A percentile compares a stretch with the other conserved stretches of the same genome.
Evolutionary conservation across 1,140 invertebrate genomes (phyloP).

Genomic region (Drusus annulatus): DNA sequence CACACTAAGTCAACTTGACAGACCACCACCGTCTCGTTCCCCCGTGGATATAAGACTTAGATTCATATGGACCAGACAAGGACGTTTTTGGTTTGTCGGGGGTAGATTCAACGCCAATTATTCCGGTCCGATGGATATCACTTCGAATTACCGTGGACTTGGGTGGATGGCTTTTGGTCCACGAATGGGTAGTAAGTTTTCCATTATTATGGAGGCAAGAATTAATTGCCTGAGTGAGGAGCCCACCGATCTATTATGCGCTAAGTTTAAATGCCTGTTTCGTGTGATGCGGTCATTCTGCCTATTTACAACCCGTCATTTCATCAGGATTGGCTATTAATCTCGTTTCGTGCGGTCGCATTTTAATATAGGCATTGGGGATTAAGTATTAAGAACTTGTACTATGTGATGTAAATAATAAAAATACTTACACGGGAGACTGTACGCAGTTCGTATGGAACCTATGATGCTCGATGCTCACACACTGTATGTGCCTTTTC

Average conservation of each 20-base stretch:
- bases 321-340: neutral
- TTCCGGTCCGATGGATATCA: constrained; percentile 56
- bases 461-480: too few relatives aligned
- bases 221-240: constrained; percentile 57
- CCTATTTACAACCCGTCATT: constrained; percentile 20
- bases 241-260: constrained; percentile 34
- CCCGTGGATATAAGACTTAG: neutral
- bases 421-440: too few relatives aligned
- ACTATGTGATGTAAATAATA: too few relatives aligned
- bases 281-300: constrained; percentile 25
- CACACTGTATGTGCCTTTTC: too few relatives aligned
- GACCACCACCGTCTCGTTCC: constrained; percentile 21
- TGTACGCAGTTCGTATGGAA: too few relatives aligned
- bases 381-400: too few relatives aligned
- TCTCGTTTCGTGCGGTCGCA: neutral
- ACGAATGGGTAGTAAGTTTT: constrained; percentile 56
- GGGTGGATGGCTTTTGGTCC: constrained; percentile 55
- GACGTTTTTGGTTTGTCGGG: neutral
- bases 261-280: constrained; percentile 18
- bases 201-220: constrained; percentile 58
- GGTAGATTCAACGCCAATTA: constrained; percentile 52
- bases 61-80: constrained; percentile 14
- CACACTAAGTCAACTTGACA: neutral
- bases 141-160: constrained; percentile 57
- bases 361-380: too few relatives aligned